Evolutionary conservation across 2,797 vertebrate species (phyloP).

Genomic region (Taenioides sp.): DNA sequence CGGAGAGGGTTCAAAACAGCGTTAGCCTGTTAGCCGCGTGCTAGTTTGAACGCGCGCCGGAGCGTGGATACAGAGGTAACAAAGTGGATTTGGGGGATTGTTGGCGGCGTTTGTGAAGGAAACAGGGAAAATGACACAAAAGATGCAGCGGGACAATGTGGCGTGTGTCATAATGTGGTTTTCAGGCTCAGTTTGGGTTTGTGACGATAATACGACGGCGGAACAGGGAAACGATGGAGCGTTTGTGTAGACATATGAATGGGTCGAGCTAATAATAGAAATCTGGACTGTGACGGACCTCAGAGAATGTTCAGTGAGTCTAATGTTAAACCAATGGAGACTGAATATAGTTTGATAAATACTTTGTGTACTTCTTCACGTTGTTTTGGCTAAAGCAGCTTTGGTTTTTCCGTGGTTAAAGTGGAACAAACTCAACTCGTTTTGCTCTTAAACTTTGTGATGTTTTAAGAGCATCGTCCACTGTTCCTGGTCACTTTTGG

Average conservation of each 20-base stretch:
- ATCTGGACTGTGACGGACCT: no score
- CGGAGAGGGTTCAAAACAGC: constrained; percentile 50
- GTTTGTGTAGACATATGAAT: background rate
- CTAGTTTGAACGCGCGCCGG: constrained; percentile 41
- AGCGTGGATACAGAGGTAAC: constrained; percentile 36
- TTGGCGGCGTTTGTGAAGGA: constrained; percentile 55
- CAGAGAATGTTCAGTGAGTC: no score
- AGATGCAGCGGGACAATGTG: constrained; percentile 15
- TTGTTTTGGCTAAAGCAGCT: no score
- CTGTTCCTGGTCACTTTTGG: no score
- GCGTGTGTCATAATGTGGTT: background rate
- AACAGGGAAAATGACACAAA: constrained; percentile 43
- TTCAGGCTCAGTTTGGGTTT: background rate
- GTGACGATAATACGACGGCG: background rate
- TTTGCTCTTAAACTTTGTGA: no score
- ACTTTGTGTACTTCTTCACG: no score
- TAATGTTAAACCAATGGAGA: no score
- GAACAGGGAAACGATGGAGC: background rate
- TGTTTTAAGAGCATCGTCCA: no score
- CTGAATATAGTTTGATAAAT: no score
- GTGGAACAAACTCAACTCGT: no score
- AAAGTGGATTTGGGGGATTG: constrained; percentile 42
- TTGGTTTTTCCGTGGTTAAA: no score
- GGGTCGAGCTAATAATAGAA: background rate
- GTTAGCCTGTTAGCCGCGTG: background rate